Base-by-base conservation (phyloP, 92 coral and sea anemone species). In the Porites evermanni region DNA sequence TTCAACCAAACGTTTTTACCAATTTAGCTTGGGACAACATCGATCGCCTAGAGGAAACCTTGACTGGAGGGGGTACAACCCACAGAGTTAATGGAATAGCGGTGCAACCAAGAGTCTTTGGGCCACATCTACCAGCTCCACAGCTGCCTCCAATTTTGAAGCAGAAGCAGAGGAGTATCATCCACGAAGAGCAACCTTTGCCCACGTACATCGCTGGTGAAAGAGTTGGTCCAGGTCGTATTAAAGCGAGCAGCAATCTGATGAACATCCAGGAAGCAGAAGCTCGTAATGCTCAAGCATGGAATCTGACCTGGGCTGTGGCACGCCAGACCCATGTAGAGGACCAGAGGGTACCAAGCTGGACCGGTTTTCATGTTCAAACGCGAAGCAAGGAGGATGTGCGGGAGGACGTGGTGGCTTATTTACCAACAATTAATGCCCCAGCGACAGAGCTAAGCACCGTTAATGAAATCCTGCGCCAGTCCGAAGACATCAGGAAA, bases 51-150 rank as follows among this genome's bases (percentile, higher is more conserved):
- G 26, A 24, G 26, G 26, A 24, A 24, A 24, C 91, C 29, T 84
- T 88, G 3, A 76, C 79, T 5, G 89, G 91, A 4, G 68, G 64
- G 53, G 89, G 87, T 7, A 91, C 91, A 23, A 82, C 91, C 23
- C 91, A 91, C 63, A 70, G 94, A 0, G 91, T 83, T 5, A 91
- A 91, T 63, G 90, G 90, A 38, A 87, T 79, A 53, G 64, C 60
- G 52, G 89, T 88, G n/a, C 94, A 91, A 67, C 91, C 94, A 70
- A 74, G 64, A 88, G 88, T 90, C 20, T 86, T 71, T 65, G 87
- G 85, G 9, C 88, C 84, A 24, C 80, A 86, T 63, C 82, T 56
- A 4, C 87, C 86, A 6, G 7, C 21, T n/a, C 51, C 81, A 4
- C 86, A 14, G 53, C 80, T 61, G 6, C 89, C 92, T 24, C 65